Conservation (phyloP, 1,140 invertebrate genomes). For the Hormaphis cornu region DNA sequence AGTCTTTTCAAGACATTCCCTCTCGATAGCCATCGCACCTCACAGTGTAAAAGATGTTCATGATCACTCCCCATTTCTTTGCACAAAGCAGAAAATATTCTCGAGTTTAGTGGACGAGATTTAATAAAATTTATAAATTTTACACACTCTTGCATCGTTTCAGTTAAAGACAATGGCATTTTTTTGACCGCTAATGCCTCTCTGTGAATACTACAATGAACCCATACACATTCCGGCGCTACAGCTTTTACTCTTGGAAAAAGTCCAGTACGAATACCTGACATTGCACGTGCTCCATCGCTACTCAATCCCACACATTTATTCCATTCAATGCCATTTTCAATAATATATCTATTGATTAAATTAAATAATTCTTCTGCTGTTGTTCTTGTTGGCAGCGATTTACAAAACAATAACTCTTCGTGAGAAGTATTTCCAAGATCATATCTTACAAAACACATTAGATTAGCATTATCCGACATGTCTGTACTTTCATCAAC, state of each 20-base stretch:
- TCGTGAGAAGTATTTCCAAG: neutral
- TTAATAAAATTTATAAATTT: constrained; percentile 35
- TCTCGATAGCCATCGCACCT: constrained; percentile 41
- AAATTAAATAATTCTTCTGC: neutral
- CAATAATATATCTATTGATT: neutral
- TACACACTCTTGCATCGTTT: constrained; percentile 27
- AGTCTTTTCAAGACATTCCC: constrained; percentile 41
- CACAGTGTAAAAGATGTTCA: constrained; percentile 40
- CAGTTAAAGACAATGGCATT: constrained; percentile 17
- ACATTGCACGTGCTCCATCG: constrained; percentile 23
- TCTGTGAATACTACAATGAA: constrained; percentile 32
- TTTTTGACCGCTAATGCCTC: constrained; percentile 30
- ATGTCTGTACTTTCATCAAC: constrained; percentile 32
- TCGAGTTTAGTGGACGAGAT: constrained; percentile 28
- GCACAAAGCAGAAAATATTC: constrained; percentile 37
- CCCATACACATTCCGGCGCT: constrained; percentile 22
- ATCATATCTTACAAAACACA: constrained; percentile 23
- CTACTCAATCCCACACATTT: constrained; percentile 8
- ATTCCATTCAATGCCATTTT: neutral
- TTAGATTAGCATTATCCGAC: constrained; percentile 8
- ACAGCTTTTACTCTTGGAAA: constrained; percentile 9
- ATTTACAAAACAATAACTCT: neutral
- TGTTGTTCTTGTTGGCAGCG: neutral
- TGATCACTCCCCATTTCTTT: constrained; percentile 40
- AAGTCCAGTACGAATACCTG: neutral